These are phyloP conservation scores for Chaetophractus vellerosus DNA, from an alignment of 2,797 vertebrate genomes.

Conservation along the genomic window DNA sequence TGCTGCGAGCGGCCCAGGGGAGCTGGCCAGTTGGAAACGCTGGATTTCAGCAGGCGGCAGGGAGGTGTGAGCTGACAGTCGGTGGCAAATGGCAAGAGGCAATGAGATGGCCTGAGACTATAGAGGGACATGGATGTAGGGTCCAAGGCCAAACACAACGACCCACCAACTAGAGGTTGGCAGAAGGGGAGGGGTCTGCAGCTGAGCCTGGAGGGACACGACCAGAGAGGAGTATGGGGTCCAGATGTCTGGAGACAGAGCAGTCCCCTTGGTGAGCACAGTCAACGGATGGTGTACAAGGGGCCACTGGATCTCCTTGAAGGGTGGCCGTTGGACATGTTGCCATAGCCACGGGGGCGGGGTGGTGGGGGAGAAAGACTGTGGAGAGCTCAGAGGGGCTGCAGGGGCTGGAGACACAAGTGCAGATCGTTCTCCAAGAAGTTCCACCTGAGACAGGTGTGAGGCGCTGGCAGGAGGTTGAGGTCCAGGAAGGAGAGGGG, in stretches of 20 bases:
- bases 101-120: accelerated
- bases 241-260: neutral
- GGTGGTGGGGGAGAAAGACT: accelerated
- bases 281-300: accelerated
- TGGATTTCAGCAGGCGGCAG: accelerated
- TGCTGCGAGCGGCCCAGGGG: accelerated
- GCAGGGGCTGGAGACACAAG: accelerated
- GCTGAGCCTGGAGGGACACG: neutral
- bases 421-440: neutral
- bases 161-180: accelerated
- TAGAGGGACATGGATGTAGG: accelerated
- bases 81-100: no score
- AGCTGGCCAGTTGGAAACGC: accelerated
- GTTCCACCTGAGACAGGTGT: neutral
- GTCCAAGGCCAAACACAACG: accelerated
- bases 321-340: accelerated
- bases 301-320: accelerated
- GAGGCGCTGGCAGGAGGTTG: accelerated
- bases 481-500: neutral
- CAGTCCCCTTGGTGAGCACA: accelerated
- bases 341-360: neutral
- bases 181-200: neutral
- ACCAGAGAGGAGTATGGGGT: neutral
- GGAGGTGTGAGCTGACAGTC: accelerated
- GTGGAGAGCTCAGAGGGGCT: conserved; percentile 55